These are phyloP conservation scores for Synergus japonicus DNA, from an alignment of 2,888 invertebrate genomes.

Conservation along the genomic window DNA sequence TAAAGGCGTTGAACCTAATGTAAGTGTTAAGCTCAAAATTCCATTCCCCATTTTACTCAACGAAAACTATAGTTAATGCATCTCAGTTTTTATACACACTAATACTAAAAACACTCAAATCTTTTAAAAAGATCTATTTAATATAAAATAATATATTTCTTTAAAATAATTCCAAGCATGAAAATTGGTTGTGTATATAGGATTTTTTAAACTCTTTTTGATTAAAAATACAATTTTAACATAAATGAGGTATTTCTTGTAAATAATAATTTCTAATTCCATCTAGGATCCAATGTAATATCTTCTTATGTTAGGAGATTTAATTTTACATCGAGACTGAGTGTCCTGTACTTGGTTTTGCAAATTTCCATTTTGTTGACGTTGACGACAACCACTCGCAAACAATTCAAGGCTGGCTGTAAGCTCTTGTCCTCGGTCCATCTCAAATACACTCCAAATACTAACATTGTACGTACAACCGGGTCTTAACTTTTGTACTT, in stretches of 20 bases:
- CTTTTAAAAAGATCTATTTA: no score
- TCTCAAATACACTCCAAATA: slow-evolving; percentile 56
- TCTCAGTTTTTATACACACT: not conserved
- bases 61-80: no score
- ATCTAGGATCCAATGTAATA: slow-evolving; percentile 16
- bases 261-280: not conserved
- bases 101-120: not conserved
- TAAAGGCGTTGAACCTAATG: no score
- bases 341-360: not conserved
- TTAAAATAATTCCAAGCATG: no score
- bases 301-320: slow-evolving; percentile 5
- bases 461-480: slow-evolving; percentile 64
- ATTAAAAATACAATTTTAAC: not conserved
- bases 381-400: slow-evolving; percentile 60
- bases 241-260: not conserved
- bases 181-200: no score
- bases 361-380: slow-evolving; percentile 42
- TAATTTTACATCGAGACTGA: not conserved
- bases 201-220: no score
- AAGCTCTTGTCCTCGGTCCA: slow-evolving; percentile 52
- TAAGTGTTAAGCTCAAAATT: no score
- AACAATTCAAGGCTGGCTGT: slow-evolving; percentile 64
- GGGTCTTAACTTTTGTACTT: slow-evolving; percentile 60
- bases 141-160: not conserved
- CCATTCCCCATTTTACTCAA: no score